These are phyloP conservation scores for Lamellibrachia satsuma DNA, from an alignment of 2,888 invertebrate species.

Conservation along the genomic window DNA sequence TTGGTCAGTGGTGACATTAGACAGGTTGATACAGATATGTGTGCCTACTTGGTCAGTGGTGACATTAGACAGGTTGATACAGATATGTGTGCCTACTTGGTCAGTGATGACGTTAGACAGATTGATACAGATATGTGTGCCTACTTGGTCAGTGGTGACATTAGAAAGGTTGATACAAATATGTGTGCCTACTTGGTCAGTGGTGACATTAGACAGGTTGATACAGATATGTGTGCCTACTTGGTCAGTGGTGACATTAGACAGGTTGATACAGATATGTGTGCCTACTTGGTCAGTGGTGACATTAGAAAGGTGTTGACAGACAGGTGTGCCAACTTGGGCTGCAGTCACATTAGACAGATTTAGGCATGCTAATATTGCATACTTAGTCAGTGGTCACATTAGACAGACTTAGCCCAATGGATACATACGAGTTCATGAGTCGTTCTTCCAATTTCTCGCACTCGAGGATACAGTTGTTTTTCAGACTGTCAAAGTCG, in stretches of 20 bases:
- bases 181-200: neutral
- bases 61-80: too few relatives aligned
- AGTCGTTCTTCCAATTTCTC: constrained; percentile 64
- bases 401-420: neutral
- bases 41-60: too few relatives aligned
- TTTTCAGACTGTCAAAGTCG: constrained; percentile 64
- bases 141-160: neutral
- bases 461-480: constrained; percentile 62
- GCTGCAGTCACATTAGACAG: neutral
- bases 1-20: too few relatives aligned
- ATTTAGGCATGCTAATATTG: neutral
- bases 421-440: constrained; percentile 52
- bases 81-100: too few relatives aligned
- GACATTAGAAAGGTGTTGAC: too few relatives aligned
- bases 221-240: too few relatives aligned
- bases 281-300: too few relatives aligned
- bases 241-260: neutral
- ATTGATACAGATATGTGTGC: neutral
- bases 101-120: too few relatives aligned
- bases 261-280: neutral
- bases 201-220: too few relatives aligned
- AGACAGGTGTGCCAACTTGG: neutral
- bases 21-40: too few relatives aligned
- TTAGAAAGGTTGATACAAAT: neutral
- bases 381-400: neutral